Conservation (phyloP, 2,797 vertebrate species). For the Carduelis carduelis region DNA sequence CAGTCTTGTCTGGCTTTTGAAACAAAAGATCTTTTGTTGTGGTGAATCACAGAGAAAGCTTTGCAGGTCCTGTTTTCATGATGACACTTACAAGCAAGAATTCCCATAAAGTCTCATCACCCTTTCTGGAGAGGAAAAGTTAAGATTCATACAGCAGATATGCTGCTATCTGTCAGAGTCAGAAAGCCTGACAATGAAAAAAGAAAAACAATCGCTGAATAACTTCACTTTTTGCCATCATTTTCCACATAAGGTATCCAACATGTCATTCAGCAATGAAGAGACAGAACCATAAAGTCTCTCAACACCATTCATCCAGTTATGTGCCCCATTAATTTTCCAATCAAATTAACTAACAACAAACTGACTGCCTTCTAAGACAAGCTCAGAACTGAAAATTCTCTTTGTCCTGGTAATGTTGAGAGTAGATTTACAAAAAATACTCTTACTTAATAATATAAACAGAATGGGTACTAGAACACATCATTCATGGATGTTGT, state of each 20-base stretch:
- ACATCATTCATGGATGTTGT: background rate
- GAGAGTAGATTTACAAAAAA: slow-evolving; percentile 6
- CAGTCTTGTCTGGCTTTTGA: slow-evolving; percentile 54
- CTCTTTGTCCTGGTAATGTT: background rate
- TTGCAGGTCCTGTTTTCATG: slow-evolving; percentile 45
- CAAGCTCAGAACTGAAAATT: background rate
- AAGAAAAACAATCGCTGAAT: background rate
- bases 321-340: background rate
- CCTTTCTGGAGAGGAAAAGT: background rate
- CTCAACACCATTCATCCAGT: background rate
- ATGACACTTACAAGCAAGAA: slow-evolving; percentile 48
- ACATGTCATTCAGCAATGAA: background rate
- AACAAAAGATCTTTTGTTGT: slow-evolving; percentile 65
- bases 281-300: background rate
- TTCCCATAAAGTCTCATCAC: background rate
- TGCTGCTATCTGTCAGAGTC: background rate
- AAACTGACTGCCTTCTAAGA: background rate
- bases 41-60: slow-evolving; percentile 51
- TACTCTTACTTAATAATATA: slow-evolving; percentile 7
- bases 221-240: background rate
- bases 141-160: background rate
- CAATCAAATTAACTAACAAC: slow-evolving; percentile 8
- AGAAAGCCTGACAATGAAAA: background rate
- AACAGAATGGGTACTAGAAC: background rate
- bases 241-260: background rate